These are phyloP conservation scores for Sceliomorpha sp. DNA, from an alignment of 2,888 invertebrate genomes.

Conservation along the genomic window DNA sequence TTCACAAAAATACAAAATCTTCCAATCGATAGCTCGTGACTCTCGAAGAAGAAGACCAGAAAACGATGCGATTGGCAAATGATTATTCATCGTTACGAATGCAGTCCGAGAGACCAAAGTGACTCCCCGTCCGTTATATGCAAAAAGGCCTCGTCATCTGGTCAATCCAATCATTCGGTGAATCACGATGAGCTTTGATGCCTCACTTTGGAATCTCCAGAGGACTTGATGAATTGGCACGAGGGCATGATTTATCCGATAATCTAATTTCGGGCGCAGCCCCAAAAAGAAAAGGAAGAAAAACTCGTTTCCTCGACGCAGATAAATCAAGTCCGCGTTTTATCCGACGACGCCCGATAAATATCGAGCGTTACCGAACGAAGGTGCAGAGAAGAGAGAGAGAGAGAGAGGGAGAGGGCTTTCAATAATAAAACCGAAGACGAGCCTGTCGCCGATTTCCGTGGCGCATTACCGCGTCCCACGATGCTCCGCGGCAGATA, in stretches of 20 bases:
- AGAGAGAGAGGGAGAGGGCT: conserved; percentile 19
- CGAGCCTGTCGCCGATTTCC: conserved; percentile 1
- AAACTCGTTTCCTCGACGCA: too few relatives aligned
- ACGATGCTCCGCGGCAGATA: conserved; percentile 37
- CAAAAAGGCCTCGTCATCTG: conserved; percentile 65
- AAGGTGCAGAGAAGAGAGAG: conserved; percentile 11
- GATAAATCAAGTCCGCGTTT: too few relatives aligned
- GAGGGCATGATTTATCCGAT: conserved; percentile 35
- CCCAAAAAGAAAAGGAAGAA: too few relatives aligned
- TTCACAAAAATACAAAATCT: conserved; percentile 6
- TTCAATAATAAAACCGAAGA: conserved; percentile 32
- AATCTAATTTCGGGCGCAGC: conserved; percentile 11
- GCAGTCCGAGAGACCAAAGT: conserved; percentile 28
- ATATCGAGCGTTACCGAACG: too few relatives aligned
- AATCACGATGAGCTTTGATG: conserved; percentile 46
- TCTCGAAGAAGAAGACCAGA: conserved; percentile 7
- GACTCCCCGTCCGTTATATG: conserved; percentile 56
- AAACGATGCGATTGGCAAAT: conserved; percentile 33
- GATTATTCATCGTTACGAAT: conserved; percentile 52
- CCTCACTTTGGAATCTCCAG: conserved; percentile 35
- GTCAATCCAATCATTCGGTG: conserved; percentile 62
- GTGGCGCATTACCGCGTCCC: conserved; percentile 19
- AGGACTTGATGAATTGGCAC: conserved; percentile 24
- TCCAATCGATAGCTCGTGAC: conserved; percentile 39
- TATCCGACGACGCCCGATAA: too few relatives aligned